Conservation (phyloP, 2,113 vertebrate genomes). For the Nyctibius bracteatus region DNA sequence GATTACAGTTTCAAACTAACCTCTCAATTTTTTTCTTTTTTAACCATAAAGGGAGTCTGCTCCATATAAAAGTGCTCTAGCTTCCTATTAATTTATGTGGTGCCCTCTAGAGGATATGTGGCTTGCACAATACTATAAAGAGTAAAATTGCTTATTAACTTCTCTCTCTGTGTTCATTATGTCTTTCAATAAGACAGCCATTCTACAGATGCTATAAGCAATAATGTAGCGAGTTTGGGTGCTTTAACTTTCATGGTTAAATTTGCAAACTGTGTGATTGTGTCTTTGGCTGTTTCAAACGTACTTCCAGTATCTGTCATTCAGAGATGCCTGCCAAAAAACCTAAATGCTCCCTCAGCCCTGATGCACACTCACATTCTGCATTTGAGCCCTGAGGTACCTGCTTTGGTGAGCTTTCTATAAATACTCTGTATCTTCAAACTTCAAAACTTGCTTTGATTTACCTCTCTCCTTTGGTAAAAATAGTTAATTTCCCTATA, state of each 20-base stretch:
- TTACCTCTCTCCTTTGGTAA: not conserved
- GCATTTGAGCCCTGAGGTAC: not conserved
- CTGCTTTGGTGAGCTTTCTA: not conserved
- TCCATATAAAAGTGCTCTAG: not conserved
- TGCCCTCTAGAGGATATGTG: slow-evolving; percentile 61
- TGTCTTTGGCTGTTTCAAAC: not conserved
- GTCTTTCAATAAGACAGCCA: slow-evolving; percentile 20
- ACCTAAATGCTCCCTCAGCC: not conserved
- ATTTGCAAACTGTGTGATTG: not conserved
- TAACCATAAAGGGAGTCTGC: not conserved
- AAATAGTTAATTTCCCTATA: not conserved
- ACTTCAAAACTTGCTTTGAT: not conserved
- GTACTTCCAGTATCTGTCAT: not conserved
- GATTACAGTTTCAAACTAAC: slow-evolving; percentile 4
- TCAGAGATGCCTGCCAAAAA: not conserved
- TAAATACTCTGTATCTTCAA: not conserved
- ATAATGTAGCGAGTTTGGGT: not conserved
- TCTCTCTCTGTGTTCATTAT: slow-evolving; percentile 31
- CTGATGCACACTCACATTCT: fast-evolving
- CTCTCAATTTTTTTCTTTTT: not conserved
- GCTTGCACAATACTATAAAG: slow-evolving; percentile 18
- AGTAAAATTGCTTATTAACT: slow-evolving; percentile 54
- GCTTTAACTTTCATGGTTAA: not conserved
- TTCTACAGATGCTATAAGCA: slow-evolving; percentile 3
- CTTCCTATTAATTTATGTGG: slow-evolving; percentile 60